Percentiles rank a stretch among this genome's conserved stretches.
phyloP scores from a whole-genome alignment of 35 echinoderm and acorn worm genomes.

The Lytechinus pictus region DNA sequence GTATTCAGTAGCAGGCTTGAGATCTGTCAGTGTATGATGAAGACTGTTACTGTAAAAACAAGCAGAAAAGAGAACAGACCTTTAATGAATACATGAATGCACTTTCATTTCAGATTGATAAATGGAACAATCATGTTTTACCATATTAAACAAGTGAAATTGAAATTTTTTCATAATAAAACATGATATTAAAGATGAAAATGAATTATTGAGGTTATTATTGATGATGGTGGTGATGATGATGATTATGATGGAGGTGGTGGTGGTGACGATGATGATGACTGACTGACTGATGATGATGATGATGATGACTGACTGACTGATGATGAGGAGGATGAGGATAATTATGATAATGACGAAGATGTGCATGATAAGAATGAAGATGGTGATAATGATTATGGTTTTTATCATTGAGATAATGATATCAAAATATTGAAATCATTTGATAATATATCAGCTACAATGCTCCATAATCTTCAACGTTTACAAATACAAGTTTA shows the following conservation, averaged over 20 bases:
- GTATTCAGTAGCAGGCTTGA: slow-evolving; percentile 96
- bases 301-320: background rate
- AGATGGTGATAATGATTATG: background rate
- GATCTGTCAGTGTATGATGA: slow-evolving; percentile 70
- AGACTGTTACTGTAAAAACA: slow-evolving; percentile 67
- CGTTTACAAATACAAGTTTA: too few species aligned
- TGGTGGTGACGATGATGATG: background rate
- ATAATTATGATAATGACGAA: background rate
- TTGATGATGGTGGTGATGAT: background rate
- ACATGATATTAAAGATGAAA: background rate
- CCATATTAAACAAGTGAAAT: too few species aligned
- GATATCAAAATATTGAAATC: background rate
- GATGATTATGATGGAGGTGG: background rate
- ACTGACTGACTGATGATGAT: background rate
- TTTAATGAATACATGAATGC: background rate
- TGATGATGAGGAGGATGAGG: background rate
- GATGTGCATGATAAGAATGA: background rate
- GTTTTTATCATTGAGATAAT: background rate
- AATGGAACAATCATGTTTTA: too few species aligned
- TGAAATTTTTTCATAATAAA: background rate
- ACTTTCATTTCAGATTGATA: too few species aligned
- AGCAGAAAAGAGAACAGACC: slow-evolving; percentile 38
- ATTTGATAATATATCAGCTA: background rate
- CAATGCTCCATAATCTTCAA: background rate
- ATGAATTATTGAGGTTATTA: background rate